Base-by-base conservation (phyloP, 1,140 invertebrate species). In the Doryteuthis pealeii region DNA sequence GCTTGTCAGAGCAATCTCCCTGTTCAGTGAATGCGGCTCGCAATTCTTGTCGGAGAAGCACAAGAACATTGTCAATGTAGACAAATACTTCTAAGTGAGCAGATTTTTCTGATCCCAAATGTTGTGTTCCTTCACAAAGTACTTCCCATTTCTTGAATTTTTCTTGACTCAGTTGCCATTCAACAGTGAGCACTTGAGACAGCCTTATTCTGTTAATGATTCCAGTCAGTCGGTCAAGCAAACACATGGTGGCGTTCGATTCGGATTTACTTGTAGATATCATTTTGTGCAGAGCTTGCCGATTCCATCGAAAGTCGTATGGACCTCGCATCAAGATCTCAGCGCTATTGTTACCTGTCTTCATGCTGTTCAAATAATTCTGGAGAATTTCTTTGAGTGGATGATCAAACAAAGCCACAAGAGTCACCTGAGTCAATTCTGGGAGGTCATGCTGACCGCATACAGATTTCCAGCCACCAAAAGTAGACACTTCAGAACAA, bases 1-100 rank as follows among this genome's bases (percentile, higher is more conserved):
- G 35, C n/a, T 71, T 49, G 18, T 71, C 70, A 40, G 45, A 45
- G 14, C 32, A 71, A 45, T 43, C 35, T 71, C 26, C 45, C 22
- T 30, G 33, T 71, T 71, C 70, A 71, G 22, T 68, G 31, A 68
- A 68, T 10, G 66, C 32, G 8, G 66, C 28, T 22, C 54, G 28
- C 6, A 68, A 30, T 32, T 68, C 66, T 26, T 68, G 66, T 22
- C 66, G 30, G 30, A 68, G 66, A 12, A 26, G 15, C n/a, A 68
- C 66, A 5, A 68, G 30, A 8, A 68, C 18, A 30, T 68, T 68
- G 30, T 32, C 28, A 31, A 68, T 31, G 32, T 68, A 33, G 26
- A 68, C 66, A 68, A 68, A 33, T 5, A 68, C 54, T 62, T 62
- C 26, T 18, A 62, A 62, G 26, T 62, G 54, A 12, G 54, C 54